Percentiles rank a stretch among this genome's conserved stretches.
phyloP scores from a whole-genome alignment of 2,888 invertebrate genomes.

The Parnassius smintheus region DNA sequence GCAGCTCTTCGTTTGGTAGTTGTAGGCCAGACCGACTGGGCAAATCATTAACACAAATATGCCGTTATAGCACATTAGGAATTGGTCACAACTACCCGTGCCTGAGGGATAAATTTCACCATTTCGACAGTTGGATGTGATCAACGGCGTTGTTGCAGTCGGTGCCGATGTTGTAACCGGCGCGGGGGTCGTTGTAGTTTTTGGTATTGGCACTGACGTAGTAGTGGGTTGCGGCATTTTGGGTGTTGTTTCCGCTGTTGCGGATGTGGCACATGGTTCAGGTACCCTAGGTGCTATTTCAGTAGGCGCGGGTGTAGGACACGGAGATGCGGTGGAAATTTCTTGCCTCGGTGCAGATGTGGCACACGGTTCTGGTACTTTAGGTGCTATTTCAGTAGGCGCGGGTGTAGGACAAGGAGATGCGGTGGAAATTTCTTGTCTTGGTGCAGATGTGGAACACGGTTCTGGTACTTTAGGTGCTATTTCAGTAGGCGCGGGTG shows the following conservation, averaged over 20 bases:
- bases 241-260: slow-evolving; percentile 2
- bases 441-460: background rate
- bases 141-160: background rate
- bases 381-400: slow-evolving; percentile 2
- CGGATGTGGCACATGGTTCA: background rate
- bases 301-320: background rate
- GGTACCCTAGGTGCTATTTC: background rate
- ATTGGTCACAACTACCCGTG: slow-evolving; percentile 18
- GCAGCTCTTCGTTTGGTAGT: slow-evolving; percentile 84
- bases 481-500: background rate
- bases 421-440: background rate
- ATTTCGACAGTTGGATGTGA: slow-evolving; percentile 1
- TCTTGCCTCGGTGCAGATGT: background rate
- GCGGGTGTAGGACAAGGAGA: background rate
- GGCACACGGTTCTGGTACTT: background rate
- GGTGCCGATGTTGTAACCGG: background rate
- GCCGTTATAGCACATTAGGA: slow-evolving; percentile 16
- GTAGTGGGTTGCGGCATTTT: background rate
- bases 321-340: background rate
- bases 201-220: background rate
- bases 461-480: background rate
- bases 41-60: slow-evolving; percentile 78
- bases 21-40: slow-evolving; percentile 89
- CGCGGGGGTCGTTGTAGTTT: background rate
- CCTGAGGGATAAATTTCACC: slow-evolving; percentile 15